Evolutionary conservation across 2,113 vertebrate genomes (phyloP).

Genomic region (Cyanoderma ruficeps): DNA sequence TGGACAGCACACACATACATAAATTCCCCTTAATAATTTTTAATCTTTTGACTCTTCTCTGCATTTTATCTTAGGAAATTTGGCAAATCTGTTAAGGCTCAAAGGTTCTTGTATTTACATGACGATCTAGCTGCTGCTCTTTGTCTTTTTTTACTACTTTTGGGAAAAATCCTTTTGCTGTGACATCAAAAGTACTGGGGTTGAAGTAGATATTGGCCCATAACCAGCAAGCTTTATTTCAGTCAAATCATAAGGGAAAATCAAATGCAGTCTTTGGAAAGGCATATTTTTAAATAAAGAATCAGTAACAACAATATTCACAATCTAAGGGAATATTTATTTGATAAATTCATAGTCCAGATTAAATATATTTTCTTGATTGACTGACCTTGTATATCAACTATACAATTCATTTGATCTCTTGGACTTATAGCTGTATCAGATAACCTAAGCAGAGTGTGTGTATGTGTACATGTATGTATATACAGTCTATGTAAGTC

Average conservation of each 20-base stretch:
- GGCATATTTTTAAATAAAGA: neutral
- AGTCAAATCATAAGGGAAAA: neutral
- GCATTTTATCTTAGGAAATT: neutral
- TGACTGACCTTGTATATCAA: neutral
- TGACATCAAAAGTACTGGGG: neutral
- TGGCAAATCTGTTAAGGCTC: neutral
- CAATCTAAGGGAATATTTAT: neutral
- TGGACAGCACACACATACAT: neutral
- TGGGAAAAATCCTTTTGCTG: neutral
- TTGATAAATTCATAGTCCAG: neutral
- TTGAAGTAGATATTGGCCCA: neutral
- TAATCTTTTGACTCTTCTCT: neutral
- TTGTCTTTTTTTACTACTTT: neutral
- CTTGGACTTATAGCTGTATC: neutral
- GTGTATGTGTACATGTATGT: neutral
- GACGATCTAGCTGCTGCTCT: neutral
- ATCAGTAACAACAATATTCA: neutral
- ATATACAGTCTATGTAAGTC: neutral
- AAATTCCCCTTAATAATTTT: neutral
- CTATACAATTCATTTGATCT: neutral
- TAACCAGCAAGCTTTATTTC: neutral
- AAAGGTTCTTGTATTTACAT: neutral
- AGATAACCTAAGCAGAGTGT: neutral
- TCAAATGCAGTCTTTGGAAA: fast-evolving
- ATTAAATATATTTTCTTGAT: neutral